Evolutionary conservation across 2,888 invertebrate species (phyloP).

Genomic region (Amiota minor): DNA sequence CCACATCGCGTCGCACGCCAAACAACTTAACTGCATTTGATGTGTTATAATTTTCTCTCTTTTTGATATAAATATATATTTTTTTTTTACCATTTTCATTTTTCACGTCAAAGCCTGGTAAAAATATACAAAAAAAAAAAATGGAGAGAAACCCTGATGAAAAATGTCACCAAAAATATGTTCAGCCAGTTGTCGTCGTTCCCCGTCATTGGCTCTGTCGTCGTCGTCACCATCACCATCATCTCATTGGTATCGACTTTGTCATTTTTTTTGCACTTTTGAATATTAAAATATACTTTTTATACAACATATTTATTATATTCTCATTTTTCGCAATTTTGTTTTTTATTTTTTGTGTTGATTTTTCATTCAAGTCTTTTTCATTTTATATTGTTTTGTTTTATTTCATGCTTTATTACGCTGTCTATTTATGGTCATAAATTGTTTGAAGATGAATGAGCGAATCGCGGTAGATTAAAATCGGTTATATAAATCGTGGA

Average conservation of each 20-base stretch:
- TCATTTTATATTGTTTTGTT: not conserved
- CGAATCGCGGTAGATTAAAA: constrained; percentile 16
- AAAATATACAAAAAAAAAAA: constrained; percentile 10
- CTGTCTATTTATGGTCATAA: constrained; percentile 15
- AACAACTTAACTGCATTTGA: constrained; percentile 25
- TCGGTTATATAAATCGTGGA: constrained; percentile 11
- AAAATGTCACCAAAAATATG: not conserved
- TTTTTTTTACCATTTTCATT: not conserved
- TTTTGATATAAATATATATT: not conserved
- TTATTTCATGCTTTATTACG: not conserved
- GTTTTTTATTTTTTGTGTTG: not conserved
- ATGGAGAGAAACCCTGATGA: not conserved
- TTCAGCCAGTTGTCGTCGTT: not conserved
- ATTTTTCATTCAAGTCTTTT: not conserved
- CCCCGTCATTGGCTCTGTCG: too few species aligned
- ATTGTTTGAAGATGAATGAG: constrained; percentile 21
- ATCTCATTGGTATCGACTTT: too few species aligned
- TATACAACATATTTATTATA: not conserved
- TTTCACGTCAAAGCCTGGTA: not conserved
- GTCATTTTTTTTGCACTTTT: too few species aligned
- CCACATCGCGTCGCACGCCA: not conserved
- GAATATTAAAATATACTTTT: constrained; percentile 21
- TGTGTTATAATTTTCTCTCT: constrained; percentile 11
- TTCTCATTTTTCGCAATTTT: not conserved
- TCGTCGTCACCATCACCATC: too few species aligned